Percentiles rank a stretch among this genome's conserved stretches.
These are phyloP conservation scores for Tiliacea aurago DNA, from an alignment of 2,888 invertebrate species.

Conservation along the genomic window DNA sequence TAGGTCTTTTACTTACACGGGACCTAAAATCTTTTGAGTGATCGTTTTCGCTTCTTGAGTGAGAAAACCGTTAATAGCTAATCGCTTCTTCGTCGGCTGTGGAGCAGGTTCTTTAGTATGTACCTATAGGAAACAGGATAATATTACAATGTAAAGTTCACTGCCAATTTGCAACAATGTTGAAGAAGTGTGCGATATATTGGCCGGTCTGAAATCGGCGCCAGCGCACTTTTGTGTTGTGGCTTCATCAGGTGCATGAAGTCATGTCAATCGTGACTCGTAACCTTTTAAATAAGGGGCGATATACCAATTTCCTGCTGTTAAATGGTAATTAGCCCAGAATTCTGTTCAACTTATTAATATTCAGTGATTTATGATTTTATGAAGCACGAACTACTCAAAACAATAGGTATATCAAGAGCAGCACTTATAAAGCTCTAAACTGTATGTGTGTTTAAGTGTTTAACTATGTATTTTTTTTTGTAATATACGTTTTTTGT, in stretches of 20 bases:
- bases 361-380: background rate
- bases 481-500: too few relatives aligned
- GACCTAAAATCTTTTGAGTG: too few relatives aligned
- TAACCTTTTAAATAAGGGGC: slow-evolving; percentile 6
- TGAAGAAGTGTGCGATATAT: slow-evolving; percentile 4
- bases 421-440: background rate
- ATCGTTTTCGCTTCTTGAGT: background rate
- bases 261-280: background rate
- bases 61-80: background rate
- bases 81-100: background rate
- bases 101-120: too few relatives aligned
- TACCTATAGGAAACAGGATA: slow-evolving; percentile 20
- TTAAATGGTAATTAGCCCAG: slow-evolving; percentile 7
- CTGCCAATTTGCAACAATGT: slow-evolving; percentile 45
- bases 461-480: too few relatives aligned
- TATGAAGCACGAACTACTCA: background rate
- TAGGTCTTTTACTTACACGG: too few relatives aligned
- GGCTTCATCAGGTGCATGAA: slow-evolving; percentile 6
- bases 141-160: slow-evolving; percentile 39
- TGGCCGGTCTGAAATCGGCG: background rate
- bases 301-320: background rate
- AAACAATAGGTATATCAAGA: background rate
- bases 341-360: background rate
- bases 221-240: background rate
- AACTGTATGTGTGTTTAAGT: background rate